phyloP scores from a whole-genome alignment of 2,888 invertebrate genomes.

The Tupiocoris notatus region DNA sequence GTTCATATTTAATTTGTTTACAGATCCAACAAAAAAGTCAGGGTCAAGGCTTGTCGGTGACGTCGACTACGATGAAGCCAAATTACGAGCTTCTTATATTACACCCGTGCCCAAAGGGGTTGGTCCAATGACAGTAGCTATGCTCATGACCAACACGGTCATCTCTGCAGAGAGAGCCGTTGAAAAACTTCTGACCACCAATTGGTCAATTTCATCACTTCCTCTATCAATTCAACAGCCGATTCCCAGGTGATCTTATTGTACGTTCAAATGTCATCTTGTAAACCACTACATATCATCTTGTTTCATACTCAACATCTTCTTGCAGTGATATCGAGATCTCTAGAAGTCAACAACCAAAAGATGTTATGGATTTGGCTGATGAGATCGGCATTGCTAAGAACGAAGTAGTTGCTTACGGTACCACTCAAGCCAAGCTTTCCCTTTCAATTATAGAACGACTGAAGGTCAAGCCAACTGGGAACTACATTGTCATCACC shows the following conservation, averaged over 20 bases:
- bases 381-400: conserved; percentile 78
- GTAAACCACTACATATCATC: too few relatives aligned
- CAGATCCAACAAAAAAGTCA: conserved; percentile 72
- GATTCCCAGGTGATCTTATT: conserved; percentile 90
- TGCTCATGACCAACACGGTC: conserved; percentile 94
- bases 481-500: conserved; percentile 92
- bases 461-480: conserved; percentile 65
- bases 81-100: conserved; percentile 77
- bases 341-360: conserved; percentile 83
- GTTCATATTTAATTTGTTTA: too few relatives aligned
- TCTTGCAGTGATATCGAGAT: conserved; percentile 82
- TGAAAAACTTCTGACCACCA: conserved; percentile 59
- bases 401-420: conserved; percentile 84
- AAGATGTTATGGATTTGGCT: conserved; percentile 74
- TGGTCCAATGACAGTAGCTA: conserved; percentile 99
- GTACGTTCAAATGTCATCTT: too few relatives aligned
- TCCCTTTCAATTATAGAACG: conserved; percentile 76
- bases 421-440: conserved; percentile 92
- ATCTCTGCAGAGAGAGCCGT: conserved; percentile 71
- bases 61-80: conserved; percentile 81
- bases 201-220: conserved; percentile 72
- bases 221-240: conserved; percentile 65
- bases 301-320: too few relatives aligned
- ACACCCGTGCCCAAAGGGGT: conserved; percentile 97
- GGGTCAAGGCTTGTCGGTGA: conserved; percentile 92